Evolutionary conservation across 1,140 invertebrate species (phyloP), one percentile per base, ranked within the genome.

Genomic region (Atta cephalotes): DNA sequence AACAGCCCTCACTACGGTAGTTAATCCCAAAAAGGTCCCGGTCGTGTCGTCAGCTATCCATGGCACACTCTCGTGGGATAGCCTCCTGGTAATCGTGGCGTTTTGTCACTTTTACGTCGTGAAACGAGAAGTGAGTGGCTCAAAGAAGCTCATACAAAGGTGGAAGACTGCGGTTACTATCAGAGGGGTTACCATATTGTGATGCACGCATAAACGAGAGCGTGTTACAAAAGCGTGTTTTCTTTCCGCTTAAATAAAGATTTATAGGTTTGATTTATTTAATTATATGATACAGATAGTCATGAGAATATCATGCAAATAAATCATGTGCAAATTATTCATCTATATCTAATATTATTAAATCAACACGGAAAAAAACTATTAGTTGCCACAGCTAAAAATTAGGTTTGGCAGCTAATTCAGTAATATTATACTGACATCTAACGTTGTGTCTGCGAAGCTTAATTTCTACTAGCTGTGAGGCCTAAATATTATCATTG

Each of bases 1-100:
- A 93, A 92, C 91, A 86, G 88, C 87, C 49, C 82, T 89, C 63
- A 70, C 70, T 68, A 77, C 45, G 86, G 87, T 90, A 91, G 91
- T 93, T 93, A 94, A 93, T 93, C 91, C 87, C 82, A 82, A 91
- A 92, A 81, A 93, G 89, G 89, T 93, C 93, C 90, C 92, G 74
- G 45, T 88, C 88, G 92, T 89, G 88, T 93, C 92, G 88, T 93
- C 91, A 90, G 82, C 89, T 74, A 86, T 86, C 88, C 85, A 65
- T 58, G 70, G 49, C 76, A 77, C 65, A 35, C 85, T 87, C 90
- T 82, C 90, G 76, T 76, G 88, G 86, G 90, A 86, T 87, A 81
- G 85, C 78, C 89, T 92, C 65, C 53, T 86, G 74, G 90, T 93
- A 93, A 93, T 93, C 92, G 93, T 65, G 84, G 88, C 90, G 86